Evolutionary conservation across 2,888 invertebrate genomes (phyloP), one percentile per base, ranked within the genome.

Genomic region (Calameuta pallipes): DNA sequence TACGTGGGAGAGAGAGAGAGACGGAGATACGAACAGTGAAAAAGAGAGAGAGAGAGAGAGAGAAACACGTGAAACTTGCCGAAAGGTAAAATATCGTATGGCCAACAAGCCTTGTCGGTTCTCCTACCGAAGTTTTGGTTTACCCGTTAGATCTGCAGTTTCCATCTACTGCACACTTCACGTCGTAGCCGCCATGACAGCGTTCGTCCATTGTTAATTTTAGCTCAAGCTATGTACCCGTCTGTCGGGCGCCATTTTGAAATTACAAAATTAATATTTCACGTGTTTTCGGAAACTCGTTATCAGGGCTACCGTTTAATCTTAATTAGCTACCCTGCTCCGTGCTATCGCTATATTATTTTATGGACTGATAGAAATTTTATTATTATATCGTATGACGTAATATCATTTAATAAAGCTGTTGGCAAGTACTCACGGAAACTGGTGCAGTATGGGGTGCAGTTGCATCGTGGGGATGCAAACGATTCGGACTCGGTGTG

Each of bases 361-460:
- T 37, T 0, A 13, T 13, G 0, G 13, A 37, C 13, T 37, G 13
- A 4, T 37, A 4, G 4, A 13, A 13, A 13, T 37, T 1, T 37
- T 37, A 37, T 37, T 68, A 73, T 70, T 4, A 33, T 33, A 41
- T 70, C 9, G 73, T 30, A 15, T 76, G 69, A 76, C 56, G 56
- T 23, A 23, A 56, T 23, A 41, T 2, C 70, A 36, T 73, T 35
- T 35, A 74, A 79, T 80, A 76, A 73, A 13, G 74, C 69, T 34
- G 34, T 70, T 76, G 75, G 77, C 80, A 79, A 81, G 82, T 83
- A 89, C 89, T 89, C 80, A 90, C 90, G 79, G 90, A 90, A 85
- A 88, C 90, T 77, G 90, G 90, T 81, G 90, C 90, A 80, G 90
- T 89, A 77, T 88, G 88, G 82, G 89, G 89, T 76, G 87, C 83